Percentiles rank a stretch among this genome's conserved stretches.
Evolutionary conservation across 2,888 invertebrate genomes (phyloP).

Genomic region (Drosophila emarginata): DNA sequence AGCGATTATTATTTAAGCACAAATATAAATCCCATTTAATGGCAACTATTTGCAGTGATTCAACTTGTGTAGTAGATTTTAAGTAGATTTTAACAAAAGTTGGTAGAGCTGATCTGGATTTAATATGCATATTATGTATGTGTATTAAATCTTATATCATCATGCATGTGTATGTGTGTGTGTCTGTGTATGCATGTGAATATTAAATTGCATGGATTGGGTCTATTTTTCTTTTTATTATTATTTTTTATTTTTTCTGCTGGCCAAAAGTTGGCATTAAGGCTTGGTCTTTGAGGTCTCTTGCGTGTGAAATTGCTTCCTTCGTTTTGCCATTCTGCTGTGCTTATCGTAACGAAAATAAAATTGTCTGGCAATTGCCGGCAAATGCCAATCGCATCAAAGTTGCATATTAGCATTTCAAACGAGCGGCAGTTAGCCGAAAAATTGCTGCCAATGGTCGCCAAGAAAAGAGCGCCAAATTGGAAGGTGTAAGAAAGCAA

Average conservation of each 20-base stretch:
- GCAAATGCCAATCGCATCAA: conserved; percentile 63
- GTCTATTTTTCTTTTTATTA: not conserved
- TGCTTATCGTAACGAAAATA: conserved; percentile 57
- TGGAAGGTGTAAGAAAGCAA: conserved; percentile 58
- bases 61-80: no score
- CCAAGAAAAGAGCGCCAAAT: conserved; percentile 61
- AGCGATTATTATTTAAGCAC: no score
- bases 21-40: no score
- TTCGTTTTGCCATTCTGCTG: conserved; percentile 8
- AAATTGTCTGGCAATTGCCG: conserved; percentile 70
- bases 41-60: no score
- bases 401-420: conserved; percentile 73
- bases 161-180: no score
- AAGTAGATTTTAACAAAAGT: no score
- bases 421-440: conserved; percentile 69
- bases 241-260: not conserved
- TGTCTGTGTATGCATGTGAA: not conserved
- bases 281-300: not conserved
- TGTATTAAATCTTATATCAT: no score
- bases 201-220: not conserved
- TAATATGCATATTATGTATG: no score
- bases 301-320: conserved; percentile 35
- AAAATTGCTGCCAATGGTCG: conserved; percentile 67
- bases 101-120: no score
- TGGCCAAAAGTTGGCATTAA: not conserved